These are phyloP conservation scores for Bombus cullumanus DNA, from an alignment of 1,140 invertebrate genomes.

Conservation along the genomic window DNA sequence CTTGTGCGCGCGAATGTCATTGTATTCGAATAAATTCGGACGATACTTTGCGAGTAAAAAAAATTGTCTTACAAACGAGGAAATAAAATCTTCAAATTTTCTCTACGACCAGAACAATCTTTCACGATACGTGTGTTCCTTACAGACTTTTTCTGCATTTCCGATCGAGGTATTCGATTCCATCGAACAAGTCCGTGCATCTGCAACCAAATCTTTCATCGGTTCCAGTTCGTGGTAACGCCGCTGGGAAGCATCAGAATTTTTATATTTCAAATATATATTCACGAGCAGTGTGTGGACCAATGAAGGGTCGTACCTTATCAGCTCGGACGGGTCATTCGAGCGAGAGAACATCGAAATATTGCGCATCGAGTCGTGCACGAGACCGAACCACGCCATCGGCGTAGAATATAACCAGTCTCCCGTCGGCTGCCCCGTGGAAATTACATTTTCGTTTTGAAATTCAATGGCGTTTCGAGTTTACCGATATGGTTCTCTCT, in stretches of 20 bases:
- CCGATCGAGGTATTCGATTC: not conserved
- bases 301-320: slow-evolving; percentile 9
- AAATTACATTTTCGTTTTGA: slow-evolving; percentile 48
- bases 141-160: too few relatives aligned
- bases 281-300: not conserved
- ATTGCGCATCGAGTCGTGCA: slow-evolving; percentile 44
- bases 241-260: not conserved
- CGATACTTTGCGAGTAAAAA: too few relatives aligned
- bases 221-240: not conserved
- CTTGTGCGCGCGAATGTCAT: too few relatives aligned
- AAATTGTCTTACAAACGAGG: too few relatives aligned
- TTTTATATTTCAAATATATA: slow-evolving; percentile 24
- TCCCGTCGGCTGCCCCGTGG: slow-evolving; percentile 3
- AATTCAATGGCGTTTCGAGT: slow-evolving; percentile 29
- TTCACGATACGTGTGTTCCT: not conserved
- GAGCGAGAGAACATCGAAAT: slow-evolving; percentile 41
- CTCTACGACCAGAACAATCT: too few relatives aligned
- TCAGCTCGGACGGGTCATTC: slow-evolving; percentile 37
- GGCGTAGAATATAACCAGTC: slow-evolving; percentile 32
- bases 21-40: too few relatives aligned
- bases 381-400: slow-evolving; percentile 25
- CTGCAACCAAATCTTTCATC: not conserved
- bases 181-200: not conserved
- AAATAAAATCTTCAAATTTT: too few relatives aligned
- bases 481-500: not conserved